Evolutionary conservation across 1,140 invertebrate genomes (phyloP).

Genomic region (Hylyphantes graminicola): DNA sequence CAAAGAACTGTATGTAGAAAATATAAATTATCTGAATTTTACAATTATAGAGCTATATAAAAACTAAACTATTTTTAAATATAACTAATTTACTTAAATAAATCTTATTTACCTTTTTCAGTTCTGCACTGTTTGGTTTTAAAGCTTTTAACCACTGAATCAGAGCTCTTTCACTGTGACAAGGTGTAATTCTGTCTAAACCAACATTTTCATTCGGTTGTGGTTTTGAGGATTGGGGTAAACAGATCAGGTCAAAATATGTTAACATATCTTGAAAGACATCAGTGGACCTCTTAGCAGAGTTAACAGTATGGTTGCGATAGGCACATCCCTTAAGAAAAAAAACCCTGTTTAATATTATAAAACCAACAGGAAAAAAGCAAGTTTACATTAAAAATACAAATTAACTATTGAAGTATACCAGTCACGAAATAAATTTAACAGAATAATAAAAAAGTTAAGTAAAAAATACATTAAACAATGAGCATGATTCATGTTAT

Average conservation of each 20-base stretch:
- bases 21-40: too few species aligned
- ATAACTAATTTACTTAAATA: too few species aligned
- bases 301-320: constrained; percentile 56
- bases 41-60: too few species aligned
- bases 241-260: constrained; percentile 54
- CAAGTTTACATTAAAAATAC: neutral
- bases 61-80: too few species aligned
- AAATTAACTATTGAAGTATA: neutral
- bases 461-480: neutral
- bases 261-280: constrained; percentile 58
- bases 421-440: neutral
- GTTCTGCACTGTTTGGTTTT: constrained; percentile 43
- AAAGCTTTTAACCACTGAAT: constrained; percentile 46
- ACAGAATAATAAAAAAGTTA: neutral
- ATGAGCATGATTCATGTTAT: too few species aligned
- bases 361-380: neutral
- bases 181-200: constrained; percentile 50
- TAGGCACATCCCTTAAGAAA: constrained; percentile 54
- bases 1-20: too few species aligned
- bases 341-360: neutral
- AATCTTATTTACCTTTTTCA: constrained; percentile 59
- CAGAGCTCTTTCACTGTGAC: constrained; percentile 52
- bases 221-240: constrained; percentile 37
- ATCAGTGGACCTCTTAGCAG: constrained; percentile 34
- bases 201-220: constrained; percentile 51